Evolutionary conservation across 2,113 vertebrate genomes (phyloP).

Genomic region (Paedocypris sp.): DNA sequence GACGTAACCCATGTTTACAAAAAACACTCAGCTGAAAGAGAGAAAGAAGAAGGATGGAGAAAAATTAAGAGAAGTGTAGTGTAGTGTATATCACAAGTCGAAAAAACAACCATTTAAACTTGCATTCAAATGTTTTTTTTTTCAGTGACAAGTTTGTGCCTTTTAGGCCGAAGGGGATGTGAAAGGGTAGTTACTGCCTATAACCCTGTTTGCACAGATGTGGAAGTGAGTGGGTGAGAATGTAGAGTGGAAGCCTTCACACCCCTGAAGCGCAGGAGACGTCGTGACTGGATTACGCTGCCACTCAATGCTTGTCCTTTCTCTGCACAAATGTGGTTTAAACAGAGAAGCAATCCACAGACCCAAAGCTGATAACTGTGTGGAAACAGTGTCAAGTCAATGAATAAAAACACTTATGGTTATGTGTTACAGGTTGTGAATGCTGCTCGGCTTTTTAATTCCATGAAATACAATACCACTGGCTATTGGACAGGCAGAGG

Average conservation of each 20-base stretch:
- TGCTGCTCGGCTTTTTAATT: too few relatives aligned
- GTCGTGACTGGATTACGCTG: slow-evolving; percentile 9
- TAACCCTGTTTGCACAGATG: neutral
- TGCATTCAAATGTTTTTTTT: too few relatives aligned
- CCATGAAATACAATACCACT: too few relatives aligned
- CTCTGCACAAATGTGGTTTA: neutral
- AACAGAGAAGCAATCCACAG: neutral
- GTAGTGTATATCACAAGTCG: too few relatives aligned
- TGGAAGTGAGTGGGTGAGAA: slow-evolving; percentile 12
- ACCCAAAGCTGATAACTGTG: neutral
- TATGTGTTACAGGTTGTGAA: too few relatives aligned
- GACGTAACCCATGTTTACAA: slow-evolving; percentile 7
- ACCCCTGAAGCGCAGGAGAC: slow-evolving; percentile 8
- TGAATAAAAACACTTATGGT: too few relatives aligned
- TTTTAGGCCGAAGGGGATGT: too few relatives aligned
- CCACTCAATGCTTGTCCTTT: neutral
- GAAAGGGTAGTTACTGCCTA: neutral
- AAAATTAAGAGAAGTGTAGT: neutral
- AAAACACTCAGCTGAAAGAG: neutral
- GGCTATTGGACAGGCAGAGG: too few relatives aligned
- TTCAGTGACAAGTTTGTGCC: too few relatives aligned
- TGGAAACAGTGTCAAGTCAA: too few relatives aligned
- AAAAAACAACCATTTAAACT: too few relatives aligned
- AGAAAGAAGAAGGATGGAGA: neutral
- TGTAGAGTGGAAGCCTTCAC: slow-evolving; percentile 11